Evolutionary conservation across 2,888 invertebrate genomes (phyloP).

Genomic region (Brachycybe producta): DNA sequence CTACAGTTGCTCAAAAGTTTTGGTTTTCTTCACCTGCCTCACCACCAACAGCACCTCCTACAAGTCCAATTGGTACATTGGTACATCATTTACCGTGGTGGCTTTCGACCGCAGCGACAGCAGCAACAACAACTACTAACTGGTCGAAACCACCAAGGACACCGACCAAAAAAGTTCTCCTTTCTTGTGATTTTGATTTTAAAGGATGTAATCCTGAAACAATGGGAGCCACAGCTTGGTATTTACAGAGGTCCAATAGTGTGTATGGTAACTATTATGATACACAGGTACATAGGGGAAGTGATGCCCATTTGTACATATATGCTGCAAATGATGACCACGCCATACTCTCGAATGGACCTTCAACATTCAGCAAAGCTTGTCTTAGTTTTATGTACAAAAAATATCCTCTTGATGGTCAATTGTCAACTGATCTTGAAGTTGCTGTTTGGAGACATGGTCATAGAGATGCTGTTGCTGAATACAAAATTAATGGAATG

Average conservation of each 20-base stretch:
- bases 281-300: not conserved
- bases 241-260: not conserved
- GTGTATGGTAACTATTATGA: constrained; percentile 5
- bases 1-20: not conserved
- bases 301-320: constrained; percentile 12
- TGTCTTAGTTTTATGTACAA: constrained; percentile 10
- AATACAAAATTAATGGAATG: not conserved
- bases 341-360: not conserved
- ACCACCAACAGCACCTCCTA: not conserved
- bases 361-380: constrained; percentile 1
- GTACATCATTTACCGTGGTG: no score
- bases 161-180: not conserved
- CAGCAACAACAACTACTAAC: not conserved
- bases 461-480: not conserved
- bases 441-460: constrained; percentile 9
- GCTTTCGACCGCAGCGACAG: not conserved
- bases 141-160: not conserved
- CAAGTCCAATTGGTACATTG: no score
- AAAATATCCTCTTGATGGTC: constrained; percentile 5
- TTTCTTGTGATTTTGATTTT: constrained; percentile 13
- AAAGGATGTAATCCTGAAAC: constrained; percentile 9
- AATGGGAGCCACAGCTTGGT: constrained; percentile 11
- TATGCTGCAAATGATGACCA: not conserved
- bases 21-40: not conserved
- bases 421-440: not conserved